Evolutionary conservation across 2,113 vertebrate species (phyloP).

Genomic region (Odocoileus hemionus): DNA sequence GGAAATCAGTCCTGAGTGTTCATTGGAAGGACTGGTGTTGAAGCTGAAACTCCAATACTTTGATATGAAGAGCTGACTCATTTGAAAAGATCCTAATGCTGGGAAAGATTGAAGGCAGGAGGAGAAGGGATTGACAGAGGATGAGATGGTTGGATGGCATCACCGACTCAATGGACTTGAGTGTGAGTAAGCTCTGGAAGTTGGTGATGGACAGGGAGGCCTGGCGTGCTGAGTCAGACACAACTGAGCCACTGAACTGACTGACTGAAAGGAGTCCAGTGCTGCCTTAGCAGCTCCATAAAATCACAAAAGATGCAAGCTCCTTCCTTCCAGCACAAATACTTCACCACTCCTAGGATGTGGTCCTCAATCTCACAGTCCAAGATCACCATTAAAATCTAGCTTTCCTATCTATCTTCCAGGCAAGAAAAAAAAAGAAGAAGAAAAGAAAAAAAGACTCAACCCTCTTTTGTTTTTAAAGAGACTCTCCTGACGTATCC

Average conservation of each 20-base stretch:
- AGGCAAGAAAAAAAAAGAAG: background rate
- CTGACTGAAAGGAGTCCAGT: background rate
- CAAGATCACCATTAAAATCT: background rate
- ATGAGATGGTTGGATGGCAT: background rate
- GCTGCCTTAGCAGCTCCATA: background rate
- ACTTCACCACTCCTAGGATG: background rate
- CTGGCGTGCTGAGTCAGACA: background rate
- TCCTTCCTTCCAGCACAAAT: background rate
- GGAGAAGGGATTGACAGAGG: background rate
- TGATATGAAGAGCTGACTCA: background rate
- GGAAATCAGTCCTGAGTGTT: background rate
- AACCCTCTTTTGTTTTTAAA: background rate
- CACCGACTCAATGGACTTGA: fast-evolving
- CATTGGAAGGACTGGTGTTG: background rate
- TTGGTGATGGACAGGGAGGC: background rate
- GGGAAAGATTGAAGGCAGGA: background rate
- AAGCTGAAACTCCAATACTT: background rate
- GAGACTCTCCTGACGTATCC: background rate
- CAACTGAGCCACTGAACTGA: background rate
- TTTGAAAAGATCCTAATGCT: background rate
- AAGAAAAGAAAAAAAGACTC: background rate
- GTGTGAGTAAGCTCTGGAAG: background rate
- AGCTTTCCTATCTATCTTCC: background rate
- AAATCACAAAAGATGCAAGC: background rate
- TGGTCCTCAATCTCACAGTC: background rate